Percentiles rank a stretch among this genome's conserved stretches.
phyloP scores from a whole-genome alignment of 64 coral and sea anemone genomes.

The Stichodactyla mertensii region DNA sequence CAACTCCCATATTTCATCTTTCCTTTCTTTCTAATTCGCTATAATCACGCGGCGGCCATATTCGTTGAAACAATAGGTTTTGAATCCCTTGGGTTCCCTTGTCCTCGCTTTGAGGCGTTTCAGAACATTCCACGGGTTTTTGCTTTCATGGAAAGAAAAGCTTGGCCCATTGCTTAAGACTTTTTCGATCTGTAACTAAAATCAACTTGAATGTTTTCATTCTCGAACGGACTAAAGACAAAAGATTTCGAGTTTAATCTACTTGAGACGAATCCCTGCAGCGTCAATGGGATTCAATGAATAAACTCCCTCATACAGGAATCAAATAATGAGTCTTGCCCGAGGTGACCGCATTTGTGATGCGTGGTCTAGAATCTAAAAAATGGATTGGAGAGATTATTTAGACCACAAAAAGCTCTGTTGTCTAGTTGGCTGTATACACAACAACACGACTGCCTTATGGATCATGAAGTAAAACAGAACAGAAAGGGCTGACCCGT shows the following conservation, averaged over 20 bases:
- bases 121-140: too few species aligned
- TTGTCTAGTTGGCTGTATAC: background rate
- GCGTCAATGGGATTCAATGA: background rate
- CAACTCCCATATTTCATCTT: background rate
- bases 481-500: background rate
- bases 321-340: background rate
- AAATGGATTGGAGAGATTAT: background rate
- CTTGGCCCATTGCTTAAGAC: background rate
- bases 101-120: too few species aligned
- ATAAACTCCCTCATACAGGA: background rate
- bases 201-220: background rate
- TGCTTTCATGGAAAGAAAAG: background rate
- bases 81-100: too few species aligned
- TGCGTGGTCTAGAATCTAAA: background rate
- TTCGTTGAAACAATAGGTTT: too few species aligned
- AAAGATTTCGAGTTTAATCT: background rate
- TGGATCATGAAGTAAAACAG: background rate
- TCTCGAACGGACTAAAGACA: background rate
- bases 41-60: too few species aligned
- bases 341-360: background rate
- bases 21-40: too few species aligned
- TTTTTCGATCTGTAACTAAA: background rate
- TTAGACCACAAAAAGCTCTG: background rate
- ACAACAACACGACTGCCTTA: background rate
- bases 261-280: background rate